phyloP scores from a whole-genome alignment of 2,888 invertebrate species.

The Harmothoe impar region DNA sequence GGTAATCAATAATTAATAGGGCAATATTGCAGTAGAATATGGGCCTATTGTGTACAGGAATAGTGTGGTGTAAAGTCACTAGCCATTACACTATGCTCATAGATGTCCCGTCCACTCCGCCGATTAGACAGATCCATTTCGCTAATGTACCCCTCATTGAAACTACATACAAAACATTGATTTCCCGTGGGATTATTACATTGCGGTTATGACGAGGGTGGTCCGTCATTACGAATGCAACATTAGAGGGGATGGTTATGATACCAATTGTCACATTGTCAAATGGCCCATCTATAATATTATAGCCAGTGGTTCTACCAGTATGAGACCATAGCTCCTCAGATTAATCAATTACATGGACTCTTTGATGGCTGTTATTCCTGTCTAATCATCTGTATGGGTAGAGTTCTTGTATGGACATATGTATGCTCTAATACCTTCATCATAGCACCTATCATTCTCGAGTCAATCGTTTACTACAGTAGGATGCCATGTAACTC shows the following conservation, averaged over 20 bases:
- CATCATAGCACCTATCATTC: no score
- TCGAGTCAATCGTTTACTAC: no score
- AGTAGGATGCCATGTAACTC: no score
- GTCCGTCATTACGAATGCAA: background rate
- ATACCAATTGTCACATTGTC: background rate
- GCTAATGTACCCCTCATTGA: background rate
- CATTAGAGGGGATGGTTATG: background rate
- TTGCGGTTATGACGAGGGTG: background rate
- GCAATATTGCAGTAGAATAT: background rate
- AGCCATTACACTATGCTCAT: background rate
- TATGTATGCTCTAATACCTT: no score
- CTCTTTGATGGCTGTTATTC: background rate
- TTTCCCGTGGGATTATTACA: background rate
- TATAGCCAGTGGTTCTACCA: no score
- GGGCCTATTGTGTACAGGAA: background rate
- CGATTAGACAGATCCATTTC: constrained; percentile 13
- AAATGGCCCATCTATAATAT: no score
- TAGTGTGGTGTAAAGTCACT: background rate
- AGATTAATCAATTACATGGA: no score
- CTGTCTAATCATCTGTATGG: background rate
- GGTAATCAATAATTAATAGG: background rate
- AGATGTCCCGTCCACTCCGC: background rate
- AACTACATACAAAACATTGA: background rate
- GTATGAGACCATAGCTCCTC: no score
- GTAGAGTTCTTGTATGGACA: no score